Base-by-base conservation (phyloP, 2,113 vertebrate genomes). In the Lates calcarifer region DNA sequence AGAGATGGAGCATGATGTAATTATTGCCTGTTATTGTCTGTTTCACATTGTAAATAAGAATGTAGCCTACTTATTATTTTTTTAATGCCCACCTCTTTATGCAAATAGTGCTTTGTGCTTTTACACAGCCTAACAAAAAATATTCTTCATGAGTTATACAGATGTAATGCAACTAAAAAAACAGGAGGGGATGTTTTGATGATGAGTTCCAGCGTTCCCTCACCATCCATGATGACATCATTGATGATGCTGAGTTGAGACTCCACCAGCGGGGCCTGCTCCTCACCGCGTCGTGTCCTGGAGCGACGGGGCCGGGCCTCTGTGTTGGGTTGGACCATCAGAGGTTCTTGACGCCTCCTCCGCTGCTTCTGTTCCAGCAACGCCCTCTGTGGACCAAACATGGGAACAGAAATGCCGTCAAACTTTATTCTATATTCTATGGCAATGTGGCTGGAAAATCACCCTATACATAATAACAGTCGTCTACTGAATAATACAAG, bases 311-410 rank as follows among this genome's bases (percentile, higher is more conserved):
- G 93, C 71, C 95, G 95, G 49, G 93, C 91, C 85, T 99, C 98
- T 0, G 95, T 96, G 89, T 98, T 99, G 45, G 98, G 97, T 82
- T 98, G 97, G 0, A 98, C 97, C 97, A 98, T 99, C 74, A 97
- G 90, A 0, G 96, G 96, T 72, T 99, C 97, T 26, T 97, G 96
- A 0, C 97, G 95, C 58, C 98, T 99, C 90, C 95, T 94, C 64
- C 96, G 94, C 90, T 99, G 98, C 90, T 97, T 99, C 92, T 98
- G 98, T 91, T 98, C 97, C 63, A 99, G 91, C 56, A 99, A 93
- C 0, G 94, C 96, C 93, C 97, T 96, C 98, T 99, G 86, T 18
- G 31, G 77, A 51, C 3, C 17, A 22, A 69, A 41, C n/a, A 5
- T 20, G 53, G 15, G 4, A 20, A 57, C 10, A 28, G 28, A 63